Evolutionary conservation across 2,797 vertebrate genomes (phyloP), one percentile per base, ranked within the genome.

Genomic region (Geotrypetes seraphini): DNA sequence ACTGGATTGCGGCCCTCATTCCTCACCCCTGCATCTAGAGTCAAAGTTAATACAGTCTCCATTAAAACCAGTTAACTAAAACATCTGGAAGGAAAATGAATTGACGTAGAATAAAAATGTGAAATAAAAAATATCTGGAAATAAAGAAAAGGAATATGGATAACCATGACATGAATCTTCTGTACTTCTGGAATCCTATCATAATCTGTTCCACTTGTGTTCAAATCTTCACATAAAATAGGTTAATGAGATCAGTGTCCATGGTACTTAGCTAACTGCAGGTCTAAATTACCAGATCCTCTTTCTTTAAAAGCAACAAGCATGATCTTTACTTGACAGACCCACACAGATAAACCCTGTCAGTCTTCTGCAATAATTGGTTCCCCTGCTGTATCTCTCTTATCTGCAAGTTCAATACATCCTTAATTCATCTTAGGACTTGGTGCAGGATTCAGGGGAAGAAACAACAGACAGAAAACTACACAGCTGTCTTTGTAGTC

Each of bases 331-430:
- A 8, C 2, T 6, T 7, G 42, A 39, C 36, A 39, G 49, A 19
- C 5, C 0, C 12, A 0, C 4, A 12, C 14, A 42, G 54, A 48
- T 30, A 21, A 64, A 39, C 31, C n/a, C n/a, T n/a, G n/a, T n/a
- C n/a, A n/a, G n/a, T n/a, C n/a, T n/a, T n/a, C n/a, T 6, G 10
- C 21, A 39, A 31, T 13, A 27, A 7, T 7, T 4, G n/a, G n/a
- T 28, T 19, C 47, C 41, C 7, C 56, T 40, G 42, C 42, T 27
- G 26, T 12, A 6, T 22, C 33, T n/a, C n/a, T n/a, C n/a, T 51
- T 61, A 59, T 57, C 59, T 38, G 28, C 12, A 8, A 24, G 39
- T 56, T 34, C 50, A 38, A 29, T 43, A 33, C 2, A 1, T 2
- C 0, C 4, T 22, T 37, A 15, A 1, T 1, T 33, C 39, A 36